Base-by-base conservation (phyloP, 2,888 invertebrate species). In the Xanthostigma xanthostigma region DNA sequence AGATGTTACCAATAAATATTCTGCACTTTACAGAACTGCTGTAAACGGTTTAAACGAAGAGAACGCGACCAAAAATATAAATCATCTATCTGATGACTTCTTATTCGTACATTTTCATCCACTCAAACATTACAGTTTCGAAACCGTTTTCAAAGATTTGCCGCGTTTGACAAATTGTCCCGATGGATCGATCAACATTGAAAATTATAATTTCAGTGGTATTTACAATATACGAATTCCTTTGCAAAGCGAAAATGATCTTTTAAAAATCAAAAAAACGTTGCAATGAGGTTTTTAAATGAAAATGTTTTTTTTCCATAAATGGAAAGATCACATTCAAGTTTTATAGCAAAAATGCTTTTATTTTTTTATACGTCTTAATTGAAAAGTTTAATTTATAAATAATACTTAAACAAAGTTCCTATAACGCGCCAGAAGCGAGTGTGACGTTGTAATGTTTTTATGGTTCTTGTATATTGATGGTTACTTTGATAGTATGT, bases 31-130 rank as follows among this genome's bases (percentile, higher is more conserved):
- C 36, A 46, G 49, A 42, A 44, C 44, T 36, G 12, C 51, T 27
- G 17, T 12, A 33, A 34, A 27, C 17, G 36, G 41, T 4, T 17
- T 52, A 41, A 41, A 44, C 11, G 45, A 50, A 45, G 62, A 61
- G 49, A 51, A 50, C 12, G 54, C 56, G 27, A 62, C 62, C 39
- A 59, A 60, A 49, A 50, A 51, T 1, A 62, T 63, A 36, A 42
- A 55, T 44, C 9, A 35, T 58, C 57, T 74, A 47, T 56, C 66
- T 36, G 68, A 74, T 46, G 70, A 74, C 57, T 75, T 76, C 59
- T 78, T 78, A 58, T 73, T 79, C 56, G 64, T 67, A 9, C 50
- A 58, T 42, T 76, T 81, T 55, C 62, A 78, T 61, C 67, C 75
- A 5, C 49, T 65, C 2, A 48, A 63, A 8, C 70, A 79, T 60